Base-by-base conservation (phyloP, 2,888 invertebrate species). In the Priapulus caudatus region DNA sequence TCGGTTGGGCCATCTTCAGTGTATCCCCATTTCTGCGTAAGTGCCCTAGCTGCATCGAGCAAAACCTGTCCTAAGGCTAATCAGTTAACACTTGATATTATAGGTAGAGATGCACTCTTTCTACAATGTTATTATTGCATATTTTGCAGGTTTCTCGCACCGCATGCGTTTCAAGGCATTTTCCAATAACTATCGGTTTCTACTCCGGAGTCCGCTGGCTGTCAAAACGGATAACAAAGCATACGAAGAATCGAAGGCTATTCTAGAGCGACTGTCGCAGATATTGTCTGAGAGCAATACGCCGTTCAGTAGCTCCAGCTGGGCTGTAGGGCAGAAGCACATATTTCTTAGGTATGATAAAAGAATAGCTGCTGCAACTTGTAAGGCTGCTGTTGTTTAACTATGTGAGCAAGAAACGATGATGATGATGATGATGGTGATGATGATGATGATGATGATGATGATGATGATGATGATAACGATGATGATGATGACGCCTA, bases 161-260 rank as follows among this genome's bases (percentile, higher is more conserved):
- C 79, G 90, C 62, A 88, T 92, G 89, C 79, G 91, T 20, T 92
- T 91, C 73, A 90, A 88, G 68, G 87, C 87, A 33, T 92, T 92
- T 73, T 84, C 84, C 68, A 78, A 81, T 1, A 79, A 91, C 22
- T 93, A 92, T 74, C 79, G 85, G 60, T 79, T 88, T 66, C 74
- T 91, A 62, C 87, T 85, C 51, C 83, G 85, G n/a, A 86, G 86
- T 67, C 79, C 81, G 44, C 64, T 63, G 52, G 59, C 70, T 3
- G 61, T 64, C 43, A 58, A 68, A 44, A 61, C 62, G 1, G 71
- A 72, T 22, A 70, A 71, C 43, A 67, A 82, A 65, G 57, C 78
- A 77, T 64, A 71, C 79, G 65, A 84, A 60, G 85, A 85, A 66
- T 84, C 83, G 62, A 60, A 82, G 69, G 71, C 82, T 5, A 84